Conservation (phyloP, 2,888 invertebrate genomes). For the Plusia festucae region DNA sequence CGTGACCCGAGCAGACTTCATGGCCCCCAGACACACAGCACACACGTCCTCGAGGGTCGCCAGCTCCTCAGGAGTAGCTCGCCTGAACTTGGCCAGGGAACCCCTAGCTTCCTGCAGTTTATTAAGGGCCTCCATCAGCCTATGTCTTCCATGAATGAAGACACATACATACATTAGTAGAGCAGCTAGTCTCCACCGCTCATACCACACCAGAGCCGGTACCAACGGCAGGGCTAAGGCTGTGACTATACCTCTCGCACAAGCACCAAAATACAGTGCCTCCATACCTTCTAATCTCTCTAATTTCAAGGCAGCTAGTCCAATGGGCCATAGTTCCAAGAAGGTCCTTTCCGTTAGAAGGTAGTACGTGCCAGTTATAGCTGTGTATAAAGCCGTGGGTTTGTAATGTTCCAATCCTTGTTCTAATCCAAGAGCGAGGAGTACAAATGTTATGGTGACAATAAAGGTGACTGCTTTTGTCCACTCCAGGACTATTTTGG, state of each 20-base stretch:
- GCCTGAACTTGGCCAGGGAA: slow-evolving; percentile 90
- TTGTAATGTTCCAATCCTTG: slow-evolving; percentile 93
- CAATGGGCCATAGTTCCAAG: slow-evolving; percentile 90
- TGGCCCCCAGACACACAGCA: slow-evolving; percentile 92
- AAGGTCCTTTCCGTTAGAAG: slow-evolving; percentile 93
- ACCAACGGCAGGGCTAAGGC: slow-evolving; percentile 88
- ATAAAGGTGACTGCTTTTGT: slow-evolving; percentile 94
- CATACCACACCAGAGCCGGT: slow-evolving; percentile 88
- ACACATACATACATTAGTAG: slow-evolving; percentile 91
- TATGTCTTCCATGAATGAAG: slow-evolving; percentile 91
- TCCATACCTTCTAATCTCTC: slow-evolving; percentile 93
- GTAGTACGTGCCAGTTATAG: slow-evolving; percentile 92
- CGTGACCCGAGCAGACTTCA: slow-evolving; percentile 93
- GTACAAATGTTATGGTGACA: slow-evolving; percentile 93
- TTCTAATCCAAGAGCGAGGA: slow-evolving; percentile 93
- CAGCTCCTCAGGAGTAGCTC: slow-evolving; percentile 91
- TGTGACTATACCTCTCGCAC: slow-evolving; percentile 90
- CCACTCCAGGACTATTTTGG: slow-evolving; percentile 94
- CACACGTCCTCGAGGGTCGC: slow-evolving; percentile 93
- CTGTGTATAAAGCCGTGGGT: slow-evolving; percentile 91
- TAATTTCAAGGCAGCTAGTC: slow-evolving; percentile 89
- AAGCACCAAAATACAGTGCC: slow-evolving; percentile 91
- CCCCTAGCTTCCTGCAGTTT: slow-evolving; percentile 90
- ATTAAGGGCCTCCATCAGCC: slow-evolving; percentile 87
- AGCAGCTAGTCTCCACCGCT: slow-evolving; percentile 89